Evolutionary conservation across 2,888 invertebrate genomes (phyloP), one percentile per base, ranked within the genome.

Genomic region (Disparrhopalites patrizii): DNA sequence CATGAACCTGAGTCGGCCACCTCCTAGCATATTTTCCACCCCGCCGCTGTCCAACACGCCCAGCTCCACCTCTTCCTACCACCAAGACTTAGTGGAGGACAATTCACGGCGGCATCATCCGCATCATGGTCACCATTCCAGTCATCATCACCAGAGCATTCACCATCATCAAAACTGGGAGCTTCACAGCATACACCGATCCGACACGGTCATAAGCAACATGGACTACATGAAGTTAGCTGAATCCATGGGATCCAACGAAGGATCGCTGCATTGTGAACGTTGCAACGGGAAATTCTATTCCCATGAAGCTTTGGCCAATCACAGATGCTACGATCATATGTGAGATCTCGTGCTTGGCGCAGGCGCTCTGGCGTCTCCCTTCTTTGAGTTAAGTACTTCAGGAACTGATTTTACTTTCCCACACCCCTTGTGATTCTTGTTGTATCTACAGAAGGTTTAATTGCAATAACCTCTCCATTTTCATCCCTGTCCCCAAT

Each of bases 11-110:
- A 40, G 10, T 27, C 36, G 58, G 15, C 58, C 58, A 13, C 5
- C 40, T 38, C 58, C 33, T 20, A 36, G 36, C 7, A 56, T 58
- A n/a, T 58, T 58, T 18, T 20, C 58, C 2, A 58, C 58, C 7
- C 58, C 58, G 18, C 58, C 58, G 2, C 28, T 43, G 2, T 40
- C 40, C n/a, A 23, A 4, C 15, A 38, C 27, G 8, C 36, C 47
- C 3, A 47, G 47, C 23, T 47, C 47, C 3, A 20, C 47, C 8
- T 47, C 47, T 13, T 47, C 40, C 18, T 18, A 47, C 23, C 3
- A 20, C 3, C 23, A 47, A 23, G 20, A 8, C 23, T 23, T 25
- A 10, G 5, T 25, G 3, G 47, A 20, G 3, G 47, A 47, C 23
- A 2, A 20, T 20, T 15, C 15, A 7, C 2, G 47, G 3, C 8